A percentile compares a stretch with the other conserved stretches of the same genome.
phyloP scores from a whole-genome alignment of 2,113 vertebrate genomes.

The Entelurus aequoreus region DNA sequence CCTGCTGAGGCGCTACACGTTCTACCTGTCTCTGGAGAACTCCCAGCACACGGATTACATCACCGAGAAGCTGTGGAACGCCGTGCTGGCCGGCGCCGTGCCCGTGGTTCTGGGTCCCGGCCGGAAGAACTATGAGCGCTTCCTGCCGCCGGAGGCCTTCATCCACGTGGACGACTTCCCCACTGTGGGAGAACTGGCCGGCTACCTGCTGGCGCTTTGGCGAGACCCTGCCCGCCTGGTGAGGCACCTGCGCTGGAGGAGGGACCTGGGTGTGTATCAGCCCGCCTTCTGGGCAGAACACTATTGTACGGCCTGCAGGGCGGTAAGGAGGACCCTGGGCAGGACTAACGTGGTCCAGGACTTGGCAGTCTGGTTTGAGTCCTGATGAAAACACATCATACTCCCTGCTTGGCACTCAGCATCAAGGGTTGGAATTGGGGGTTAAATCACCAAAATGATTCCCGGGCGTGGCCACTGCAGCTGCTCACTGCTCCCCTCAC shows the following conservation, averaged over 20 bases:
- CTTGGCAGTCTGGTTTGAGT: conserved; percentile 79
- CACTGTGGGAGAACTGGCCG: conserved; percentile 72
- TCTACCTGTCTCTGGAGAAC: conserved; percentile 95
- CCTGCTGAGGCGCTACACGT: conserved; percentile 79
- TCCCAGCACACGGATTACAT: conserved; percentile 90
- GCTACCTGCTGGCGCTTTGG: conserved; percentile 80
- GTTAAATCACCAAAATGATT: no score
- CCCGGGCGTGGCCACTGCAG: no score
- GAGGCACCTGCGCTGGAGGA: conserved; percentile 83
- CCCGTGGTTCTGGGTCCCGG: conserved; percentile 85
- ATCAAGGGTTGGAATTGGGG: no score
- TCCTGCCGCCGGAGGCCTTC: conserved; percentile 82
- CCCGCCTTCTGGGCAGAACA: conserved; percentile 83
- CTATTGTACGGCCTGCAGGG: conserved; percentile 79
- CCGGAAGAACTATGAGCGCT: conserved; percentile 86
- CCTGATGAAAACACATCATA: conserved; percentile 7
- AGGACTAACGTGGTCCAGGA: conserved; percentile 63
- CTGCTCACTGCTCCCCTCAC: no score
- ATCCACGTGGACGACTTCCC: conserved; percentile 91
- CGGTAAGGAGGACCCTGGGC: conserved; percentile 52
- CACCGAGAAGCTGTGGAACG: conserved; percentile 94
- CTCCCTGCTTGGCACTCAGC: no score
- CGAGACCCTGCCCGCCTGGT: conserved; percentile 67
- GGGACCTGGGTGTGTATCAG: conserved; percentile 70
- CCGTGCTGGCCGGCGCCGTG: conserved; percentile 76